Percentiles rank a stretch among this genome's conserved stretches.
Evolutionary conservation across 2,888 invertebrate genomes (phyloP).

Genomic region (Xestoiulus laeticollis): DNA sequence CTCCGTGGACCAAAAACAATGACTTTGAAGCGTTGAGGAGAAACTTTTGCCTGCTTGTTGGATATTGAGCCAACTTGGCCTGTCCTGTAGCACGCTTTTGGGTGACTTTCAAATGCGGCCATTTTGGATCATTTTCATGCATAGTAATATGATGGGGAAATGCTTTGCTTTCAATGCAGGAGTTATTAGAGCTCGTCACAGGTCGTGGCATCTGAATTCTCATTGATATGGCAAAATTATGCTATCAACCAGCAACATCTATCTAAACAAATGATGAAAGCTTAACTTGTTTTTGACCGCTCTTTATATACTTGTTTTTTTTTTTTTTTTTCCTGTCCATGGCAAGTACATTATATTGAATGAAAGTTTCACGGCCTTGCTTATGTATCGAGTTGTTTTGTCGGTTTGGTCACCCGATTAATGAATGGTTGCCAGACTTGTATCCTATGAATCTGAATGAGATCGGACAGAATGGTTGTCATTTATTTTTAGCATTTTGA

Average conservation of each 20-base stretch:
- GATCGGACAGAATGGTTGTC: background rate
- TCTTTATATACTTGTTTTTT: no score
- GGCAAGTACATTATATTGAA: background rate
- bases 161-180: background rate
- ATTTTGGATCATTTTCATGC: background rate
- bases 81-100: background rate
- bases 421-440: background rate
- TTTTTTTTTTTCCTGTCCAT: background rate
- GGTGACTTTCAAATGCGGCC: background rate
- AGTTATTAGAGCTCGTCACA: conserved; percentile 15
- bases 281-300: background rate
- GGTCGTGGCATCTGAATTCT: background rate
- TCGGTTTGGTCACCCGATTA: background rate
- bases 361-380: background rate
- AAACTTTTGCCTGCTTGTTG: background rate
- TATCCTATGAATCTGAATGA: background rate
- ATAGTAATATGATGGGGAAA: background rate
- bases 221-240: background rate
- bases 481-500: background rate
- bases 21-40: background rate
- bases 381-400: background rate
- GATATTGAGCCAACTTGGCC: background rate
- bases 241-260: background rate
- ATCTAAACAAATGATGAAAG: background rate
- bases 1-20: background rate